Percentiles rank a stretch among this genome's conserved stretches.
Evolutionary conservation across 2,113 vertebrate species (phyloP).

Genomic region (Mustela nigripes): DNA sequence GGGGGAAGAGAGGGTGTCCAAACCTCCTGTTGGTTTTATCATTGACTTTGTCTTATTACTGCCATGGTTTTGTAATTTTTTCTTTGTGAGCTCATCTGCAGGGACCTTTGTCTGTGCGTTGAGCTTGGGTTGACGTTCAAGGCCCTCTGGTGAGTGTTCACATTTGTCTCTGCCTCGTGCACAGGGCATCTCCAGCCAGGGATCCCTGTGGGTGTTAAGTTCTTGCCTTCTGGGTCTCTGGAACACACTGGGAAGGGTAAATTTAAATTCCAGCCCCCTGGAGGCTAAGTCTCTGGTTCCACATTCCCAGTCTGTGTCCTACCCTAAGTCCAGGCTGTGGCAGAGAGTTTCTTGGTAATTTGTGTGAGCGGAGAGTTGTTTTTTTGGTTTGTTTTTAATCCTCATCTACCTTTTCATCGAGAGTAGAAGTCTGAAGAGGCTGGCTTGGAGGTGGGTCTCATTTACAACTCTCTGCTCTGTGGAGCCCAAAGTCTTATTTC

Average conservation of each 20-base stretch:
- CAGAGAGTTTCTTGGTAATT: neutral
- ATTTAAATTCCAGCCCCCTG: neutral
- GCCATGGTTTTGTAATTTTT: neutral
- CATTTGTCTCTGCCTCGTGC: neutral
- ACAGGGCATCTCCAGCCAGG: neutral
- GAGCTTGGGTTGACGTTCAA: neutral
- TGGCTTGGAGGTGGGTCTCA: neutral
- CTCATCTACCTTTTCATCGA: neutral
- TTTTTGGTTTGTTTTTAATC: neutral
- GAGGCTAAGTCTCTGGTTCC: neutral
- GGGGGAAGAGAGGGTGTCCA: neutral
- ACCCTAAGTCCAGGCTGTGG: neutral
- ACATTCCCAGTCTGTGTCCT: neutral
- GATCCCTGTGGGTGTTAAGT: neutral
- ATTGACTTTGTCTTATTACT: rapidly evolving
- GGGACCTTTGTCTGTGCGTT: neutral
- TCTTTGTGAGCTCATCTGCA: neutral
- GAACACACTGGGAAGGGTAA: neutral
- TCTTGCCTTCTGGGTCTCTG: neutral
- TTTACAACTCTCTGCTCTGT: neutral
- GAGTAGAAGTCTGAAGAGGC: neutral
- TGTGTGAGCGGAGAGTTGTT: neutral
- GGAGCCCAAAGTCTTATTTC: neutral
- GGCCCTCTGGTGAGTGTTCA: neutral
- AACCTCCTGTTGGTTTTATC: neutral